Evolutionary conservation across 2,113 vertebrate genomes (phyloP), one percentile per base, ranked within the genome.

Genomic region (Strix aluco): DNA sequence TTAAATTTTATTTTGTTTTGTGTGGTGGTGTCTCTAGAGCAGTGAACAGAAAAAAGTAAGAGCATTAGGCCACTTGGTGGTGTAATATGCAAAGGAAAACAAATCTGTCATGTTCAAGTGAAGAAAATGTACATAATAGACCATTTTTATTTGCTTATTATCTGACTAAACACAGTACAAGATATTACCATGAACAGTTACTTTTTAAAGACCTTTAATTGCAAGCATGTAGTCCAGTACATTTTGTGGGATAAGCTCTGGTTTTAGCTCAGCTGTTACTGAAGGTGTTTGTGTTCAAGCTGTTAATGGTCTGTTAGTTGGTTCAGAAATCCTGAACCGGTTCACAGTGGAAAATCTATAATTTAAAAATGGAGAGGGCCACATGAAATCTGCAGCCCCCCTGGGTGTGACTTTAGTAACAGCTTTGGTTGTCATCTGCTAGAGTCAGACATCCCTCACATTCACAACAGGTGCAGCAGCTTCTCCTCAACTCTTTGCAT

Each of bases 61-160:
- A 86, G 21, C 18, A 61, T 89, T 92, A 89, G 94, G 86, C 98
- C 97, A 97, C 97, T 97, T 97, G 97, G 97, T 97, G 97, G 97
- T 96, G 97, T 98, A 95, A 94, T 92, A 73, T 82, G 86, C 98
- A 96, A 96, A 98, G 97, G 90, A 97, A 98, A 97, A 94, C 2
- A 17, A 80, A 82, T 82, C 58, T 92, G 54, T 82, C 80, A 26
- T 2, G 10, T 87, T 83, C 15, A 49, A 80, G 63, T 73, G 47
- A 47, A 86, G 58, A 18, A 70, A 63, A 52, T 70, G 13, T 82
- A 83, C 47, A 8, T 88, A 10, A 23, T 15, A 73, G n/a, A 77
- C 55, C 38, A 22, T 51, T 95, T 94, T 81, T 54, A 26, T 92
- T 94, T 93, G 49, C 58, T 84, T 82, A 40, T 69, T 92, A 75